Percentiles rank a stretch among this genome's conserved stretches.
These are phyloP conservation scores for Hippoglossus hippoglossus DNA, from an alignment of 2,797 vertebrate genomes.

Conservation along the genomic window DNA sequence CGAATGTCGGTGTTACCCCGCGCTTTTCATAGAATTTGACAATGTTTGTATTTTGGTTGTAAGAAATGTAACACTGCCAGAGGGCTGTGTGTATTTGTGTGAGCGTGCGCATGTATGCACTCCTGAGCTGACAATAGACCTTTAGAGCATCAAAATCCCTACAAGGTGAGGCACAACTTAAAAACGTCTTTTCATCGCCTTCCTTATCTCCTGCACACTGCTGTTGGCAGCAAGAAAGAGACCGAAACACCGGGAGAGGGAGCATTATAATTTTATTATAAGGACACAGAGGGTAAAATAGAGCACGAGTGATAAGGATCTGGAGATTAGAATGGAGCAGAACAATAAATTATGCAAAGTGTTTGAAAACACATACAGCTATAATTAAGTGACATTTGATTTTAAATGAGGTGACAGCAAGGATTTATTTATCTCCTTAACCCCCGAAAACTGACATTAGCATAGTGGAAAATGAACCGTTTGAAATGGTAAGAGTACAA, in stretches of 20 bases:
- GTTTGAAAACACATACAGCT: constrained; percentile 88
- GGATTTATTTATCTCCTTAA: constrained; percentile 86
- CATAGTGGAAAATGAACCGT: constrained; percentile 79
- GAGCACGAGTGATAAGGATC: constrained; percentile 81
- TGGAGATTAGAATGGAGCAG: constrained; percentile 82
- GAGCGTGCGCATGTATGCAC: constrained; percentile 53
- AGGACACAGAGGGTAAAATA: constrained; percentile 75
- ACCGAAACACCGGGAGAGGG: constrained; percentile 67
- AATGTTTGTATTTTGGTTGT: constrained; percentile 68
- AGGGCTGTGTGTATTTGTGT: constrained; percentile 64
- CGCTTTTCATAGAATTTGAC: constrained; percentile 63
- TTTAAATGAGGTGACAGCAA: constrained; percentile 85
- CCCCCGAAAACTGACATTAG: constrained; percentile 81
- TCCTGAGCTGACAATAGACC: constrained; percentile 79
- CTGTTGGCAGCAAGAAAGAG: constrained; percentile 76
- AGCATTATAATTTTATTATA: constrained; percentile 86
- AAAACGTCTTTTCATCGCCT: constrained; percentile 75
- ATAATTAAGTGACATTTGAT: constrained; percentile 89
- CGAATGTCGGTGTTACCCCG: constrained; percentile 58
- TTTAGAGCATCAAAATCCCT: constrained; percentile 76
- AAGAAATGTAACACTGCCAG: constrained; percentile 66
- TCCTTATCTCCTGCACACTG: constrained; percentile 82
- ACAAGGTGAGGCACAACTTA: constrained; percentile 81
- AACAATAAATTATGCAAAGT: constrained; percentile 88
- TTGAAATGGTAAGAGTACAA: constrained; percentile 81